Evolutionary conservation across 2,797 vertebrate species (phyloP), one percentile per base, ranked within the genome.

Genomic region (Betta splendens): DNA sequence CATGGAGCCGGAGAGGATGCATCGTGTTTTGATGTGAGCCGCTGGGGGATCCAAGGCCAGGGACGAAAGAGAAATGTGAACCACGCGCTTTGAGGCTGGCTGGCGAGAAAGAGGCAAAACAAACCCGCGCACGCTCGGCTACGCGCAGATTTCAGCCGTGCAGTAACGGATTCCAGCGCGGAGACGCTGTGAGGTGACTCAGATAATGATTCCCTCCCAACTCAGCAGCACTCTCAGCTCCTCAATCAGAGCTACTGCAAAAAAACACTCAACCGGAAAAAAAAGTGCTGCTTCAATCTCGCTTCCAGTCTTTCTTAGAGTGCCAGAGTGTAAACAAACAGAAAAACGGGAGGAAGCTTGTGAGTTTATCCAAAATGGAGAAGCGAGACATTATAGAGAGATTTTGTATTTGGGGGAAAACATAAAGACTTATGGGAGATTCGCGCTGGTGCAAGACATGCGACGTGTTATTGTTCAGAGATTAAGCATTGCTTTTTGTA

Each of bases 141-240:
- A 59, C 25, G 13, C 54, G 17, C 17, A 13, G 40, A 69, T 66
- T 39, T 62, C 62, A 54, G 51, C 21, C 11, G 33, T 55, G 67
- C 68, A 32, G 54, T 33, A 68, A 81, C 70, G 69, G 74, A 82
- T 74, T 70, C 62, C 67, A 11, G 18, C 66, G 72, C 82, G 77
- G 77, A 22, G 67, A 63, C 72, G 77, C 69, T 81, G 77, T 53
- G 77, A 79, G 80, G 72, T 66, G 82, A 73, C 69, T 83, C 59
- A 23, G 75, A 83, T 88, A 88, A 89, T 85, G 85, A 77, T 75
- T 60, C 31, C 69, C 72, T 64, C 65, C 80, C 59, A 64, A 68
- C 72, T 83, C 87, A 89, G 87, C 85, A 80, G 75, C 79, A 53
- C 86, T 85, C 81, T 87, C 85, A 87, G 85, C 83, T 66, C 82